Base-by-base conservation (phyloP, 2,113 vertebrate species). In the Oenanthe oenanthe region DNA sequence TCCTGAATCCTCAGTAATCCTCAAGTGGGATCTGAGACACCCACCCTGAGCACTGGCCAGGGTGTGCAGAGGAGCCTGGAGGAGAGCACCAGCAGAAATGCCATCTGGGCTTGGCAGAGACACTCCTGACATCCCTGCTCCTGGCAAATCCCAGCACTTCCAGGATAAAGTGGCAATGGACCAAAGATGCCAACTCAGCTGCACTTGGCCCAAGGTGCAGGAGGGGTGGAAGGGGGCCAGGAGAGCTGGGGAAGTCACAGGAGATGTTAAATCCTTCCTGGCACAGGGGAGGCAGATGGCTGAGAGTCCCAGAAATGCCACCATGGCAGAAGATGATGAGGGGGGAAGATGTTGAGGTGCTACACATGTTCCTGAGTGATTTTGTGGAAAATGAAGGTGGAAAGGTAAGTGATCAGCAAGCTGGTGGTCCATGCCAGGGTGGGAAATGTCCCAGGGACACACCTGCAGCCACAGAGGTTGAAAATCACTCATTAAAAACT, bases 61-160 rank as follows among this genome's bases (percentile, higher is more conserved):
- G 79, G 40, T 36, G 40, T 1, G 36, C 42, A 13, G 38, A 74
- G 60, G 63, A 94, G 76, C 34, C 63, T 32, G 76, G 61, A 83
- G 82, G 82, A 90, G 50, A 90, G n/a, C n/a, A n/a, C n/a, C n/a
- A 92, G 88, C 57, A 91, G 53, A 74, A 89, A 29, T 45, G 36
- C 83, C 92, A 94, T 96, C 92, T 95, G 95, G 83, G 28, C 68
- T 94, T 97, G 91, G 94, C 91, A 96, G 79, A 77, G 53, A 29
- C 0, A 0, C 72, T 91, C 72, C 79, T 12, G 53, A 92, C 86
- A 94, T 86, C 65, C 9, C 1, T 78, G 76, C 51, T 95, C 86
- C 78, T 95, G 94, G 91, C 94, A 97, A 88, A 86, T 53, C 60
- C 88, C 79, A 72, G 72, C 70, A 26, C 26, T 96, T 97, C 94